Conservation (phyloP, 2,888 invertebrate genomes). For the Tupiocoris notatus region DNA sequence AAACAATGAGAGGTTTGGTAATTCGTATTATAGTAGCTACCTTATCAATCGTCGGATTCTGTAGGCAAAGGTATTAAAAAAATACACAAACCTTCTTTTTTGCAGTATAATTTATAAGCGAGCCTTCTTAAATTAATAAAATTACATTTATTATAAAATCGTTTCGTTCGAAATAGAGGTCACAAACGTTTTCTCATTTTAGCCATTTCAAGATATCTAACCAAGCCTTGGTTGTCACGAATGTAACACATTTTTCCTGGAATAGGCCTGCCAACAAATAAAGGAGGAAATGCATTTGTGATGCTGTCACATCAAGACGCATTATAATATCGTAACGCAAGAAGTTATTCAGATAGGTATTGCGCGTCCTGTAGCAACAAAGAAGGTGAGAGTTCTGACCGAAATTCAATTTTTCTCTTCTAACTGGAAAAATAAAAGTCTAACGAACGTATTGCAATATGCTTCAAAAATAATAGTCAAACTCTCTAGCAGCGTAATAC, state of each 20-base stretch:
- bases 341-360: no score
- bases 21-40: no score
- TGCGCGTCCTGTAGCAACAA: no score
- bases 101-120: not conserved
- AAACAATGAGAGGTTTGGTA: no score
- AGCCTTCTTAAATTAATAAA: not conserved
- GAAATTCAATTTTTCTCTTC: no score
- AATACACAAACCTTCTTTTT: not conserved
- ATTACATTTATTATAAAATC: conserved; percentile 20
- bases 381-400: no score
- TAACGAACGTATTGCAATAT: not conserved
- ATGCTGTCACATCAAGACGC: not conserved
- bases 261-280: not conserved
- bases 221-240: conserved; percentile 10
- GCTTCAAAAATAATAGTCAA: not conserved
- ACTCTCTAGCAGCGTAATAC: not conserved
- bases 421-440: no score
- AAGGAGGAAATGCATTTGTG: conserved; percentile 23
- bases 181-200: conserved; percentile 9
- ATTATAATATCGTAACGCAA: not conserved
- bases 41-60: no score
- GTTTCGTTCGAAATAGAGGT: conserved; percentile 36
- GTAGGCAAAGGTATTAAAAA: not conserved
- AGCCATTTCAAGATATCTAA: not conserved
- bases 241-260: not conserved